Evolutionary conservation across 2,797 vertebrate species (phyloP).

Genomic region (Sebastes umbrosus): DNA sequence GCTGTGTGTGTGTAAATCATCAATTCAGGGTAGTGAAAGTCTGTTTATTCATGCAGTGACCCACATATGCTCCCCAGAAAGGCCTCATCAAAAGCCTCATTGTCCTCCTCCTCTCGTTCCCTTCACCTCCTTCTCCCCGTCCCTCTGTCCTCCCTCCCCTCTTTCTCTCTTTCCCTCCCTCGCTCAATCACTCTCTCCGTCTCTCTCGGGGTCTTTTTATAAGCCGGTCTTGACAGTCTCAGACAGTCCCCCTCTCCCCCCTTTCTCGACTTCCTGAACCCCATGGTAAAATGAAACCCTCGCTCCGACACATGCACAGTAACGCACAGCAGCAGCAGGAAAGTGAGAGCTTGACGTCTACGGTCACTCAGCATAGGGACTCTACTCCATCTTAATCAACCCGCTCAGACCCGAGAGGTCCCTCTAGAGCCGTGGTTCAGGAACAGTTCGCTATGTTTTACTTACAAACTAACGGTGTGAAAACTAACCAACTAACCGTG

Average conservation of each 20-base stretch:
- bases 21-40: conserved; percentile 62
- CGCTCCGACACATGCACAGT: conserved; percentile 11
- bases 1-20: conserved; percentile 55
- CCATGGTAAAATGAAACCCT: conserved; percentile 61
- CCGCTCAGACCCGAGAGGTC: neutral
- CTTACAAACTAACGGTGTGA: neutral
- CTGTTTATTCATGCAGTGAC: conserved; percentile 75
- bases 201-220: conserved; percentile 72
- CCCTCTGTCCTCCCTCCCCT: conserved; percentile 21
- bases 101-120: conserved; percentile 61
- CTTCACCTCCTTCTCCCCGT: conserved; percentile 50
- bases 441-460: neutral
- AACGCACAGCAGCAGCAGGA: conserved; percentile 32
- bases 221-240: conserved; percentile 66
- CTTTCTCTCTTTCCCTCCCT: conserved; percentile 26
- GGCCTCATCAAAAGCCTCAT: conserved; percentile 75
- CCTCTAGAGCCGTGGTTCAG: neutral
- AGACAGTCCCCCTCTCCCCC: conserved; percentile 14
- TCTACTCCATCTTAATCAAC: conserved; percentile 52
- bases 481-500: too few species aligned
- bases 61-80: conserved; percentile 77
- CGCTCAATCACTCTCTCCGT: conserved; percentile 49
- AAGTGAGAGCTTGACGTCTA: conserved; percentile 41
- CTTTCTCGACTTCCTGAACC: conserved; percentile 58
- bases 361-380: conserved; percentile 34